Evolutionary conservation across 1,140 invertebrate species (phyloP), one percentile per base, ranked within the genome.

Genomic region (Coptotermes formosanus): DNA sequence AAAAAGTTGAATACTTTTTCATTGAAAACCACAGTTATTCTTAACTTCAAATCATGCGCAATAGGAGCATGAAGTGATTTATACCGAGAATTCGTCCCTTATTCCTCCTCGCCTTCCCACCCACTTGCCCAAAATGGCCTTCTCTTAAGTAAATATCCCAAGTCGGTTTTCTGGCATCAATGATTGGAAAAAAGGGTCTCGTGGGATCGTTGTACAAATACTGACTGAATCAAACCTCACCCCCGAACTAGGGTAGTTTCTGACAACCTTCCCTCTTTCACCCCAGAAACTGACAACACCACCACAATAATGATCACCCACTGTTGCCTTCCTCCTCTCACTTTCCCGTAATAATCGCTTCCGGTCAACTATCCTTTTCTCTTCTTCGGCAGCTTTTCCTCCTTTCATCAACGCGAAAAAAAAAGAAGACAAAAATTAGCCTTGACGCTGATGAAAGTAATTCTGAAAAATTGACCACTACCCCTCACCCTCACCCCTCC

Each of bases 121-220:
- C n/a, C 64, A 30, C 8, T 75, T n/a, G 25, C 64, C n/a, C 64
- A 75, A 75, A 75, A 75, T 75, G 64, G 64, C 64, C n/a, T 75
- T 75, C 64, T 75, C 64, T n/a, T 75, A n/a, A 75, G 64, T 75
- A 75, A 75, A 75, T 75, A 75, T 75, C n/a, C 64, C 64, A 75
- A 75, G 64, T 75, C 25, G 64, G 64, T 75, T 75, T n/a, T 8
- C 64, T 75, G 64, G 64, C 64, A 75, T 75, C 64, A 75, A 75
- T 75, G 64, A 75, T 75, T 75, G 64, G 64, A 75, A 75, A 75
- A 75, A 75, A 75, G 64, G 64, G 64, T 75, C 64, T 75, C 25
- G 64, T 14, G 64, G 64, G 64, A 75, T 75, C n/a, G n/a, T 75
- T 75, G 64, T 75, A 75, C 64, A 75, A 75, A 75, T 75, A 75